A percentile compares a stretch with the other conserved stretches of the same genome.
These are phyloP conservation scores for Dasysyrphus albostriatus DNA, from an alignment of 2,888 invertebrate species.

Conservation along the genomic window DNA sequence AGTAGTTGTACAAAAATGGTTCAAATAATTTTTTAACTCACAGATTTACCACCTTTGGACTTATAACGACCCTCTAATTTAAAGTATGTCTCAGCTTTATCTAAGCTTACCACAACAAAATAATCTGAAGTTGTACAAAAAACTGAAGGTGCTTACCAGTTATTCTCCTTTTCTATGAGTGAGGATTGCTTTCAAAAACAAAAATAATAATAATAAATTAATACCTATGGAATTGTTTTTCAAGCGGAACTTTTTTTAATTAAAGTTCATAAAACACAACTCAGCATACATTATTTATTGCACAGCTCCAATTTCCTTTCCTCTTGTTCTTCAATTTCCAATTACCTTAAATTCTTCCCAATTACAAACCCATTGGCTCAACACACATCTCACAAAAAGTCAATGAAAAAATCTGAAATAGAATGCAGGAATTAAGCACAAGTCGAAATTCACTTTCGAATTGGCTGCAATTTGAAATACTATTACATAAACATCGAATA, in stretches of 20 bases:
- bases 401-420: constrained; percentile 48
- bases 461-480: constrained; percentile 64
- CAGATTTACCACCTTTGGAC: too few species aligned
- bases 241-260: background rate
- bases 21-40: too few species aligned
- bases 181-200: too few species aligned
- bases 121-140: too few species aligned
- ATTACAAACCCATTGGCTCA: constrained; percentile 44
- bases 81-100: too few species aligned
- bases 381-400: constrained; percentile 56
- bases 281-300: constrained; percentile 35
- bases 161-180: too few species aligned
- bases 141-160: too few species aligned
- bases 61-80: too few species aligned
- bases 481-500: constrained; percentile 29
- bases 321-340: constrained; percentile 43
- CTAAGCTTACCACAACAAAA: too few species aligned
- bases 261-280: background rate
- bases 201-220: too few species aligned
- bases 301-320: background rate
- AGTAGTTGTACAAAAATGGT: too few species aligned
- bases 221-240: too few species aligned
- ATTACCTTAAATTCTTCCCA: constrained; percentile 55
- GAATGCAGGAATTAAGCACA: constrained; percentile 68
- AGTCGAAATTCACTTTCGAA: constrained; percentile 68